These are phyloP conservation scores for Lutjanus erythropterus DNA, from an alignment of 2,113 vertebrate species.

Conservation along the genomic window DNA sequence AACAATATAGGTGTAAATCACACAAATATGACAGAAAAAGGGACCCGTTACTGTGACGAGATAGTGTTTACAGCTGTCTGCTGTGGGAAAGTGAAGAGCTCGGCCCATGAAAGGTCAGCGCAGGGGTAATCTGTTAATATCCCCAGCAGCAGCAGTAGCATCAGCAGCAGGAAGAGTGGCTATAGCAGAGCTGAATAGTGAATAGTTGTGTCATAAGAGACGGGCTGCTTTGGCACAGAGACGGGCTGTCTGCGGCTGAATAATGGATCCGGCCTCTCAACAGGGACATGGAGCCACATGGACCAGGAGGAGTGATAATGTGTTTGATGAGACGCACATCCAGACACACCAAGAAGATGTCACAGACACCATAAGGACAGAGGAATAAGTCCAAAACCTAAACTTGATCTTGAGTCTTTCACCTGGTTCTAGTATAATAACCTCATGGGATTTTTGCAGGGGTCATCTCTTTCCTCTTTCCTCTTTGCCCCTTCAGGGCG, in stretches of 20 bases:
- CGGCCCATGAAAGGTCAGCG: constrained; percentile 47
- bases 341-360: constrained; percentile 12
- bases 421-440: neutral
- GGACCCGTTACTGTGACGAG: neutral
- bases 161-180: constrained; percentile 29
- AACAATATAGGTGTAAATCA: neutral
- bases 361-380: neutral
- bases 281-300: constrained; percentile 6
- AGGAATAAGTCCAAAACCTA: neutral
- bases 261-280: constrained; percentile 11
- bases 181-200: constrained; percentile 39
- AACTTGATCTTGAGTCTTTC: neutral
- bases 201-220: constrained; percentile 48
- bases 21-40: constrained; percentile 2
- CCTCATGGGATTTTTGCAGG: neutral
- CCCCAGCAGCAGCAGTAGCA: constrained; percentile 27
- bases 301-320: constrained; percentile 6
- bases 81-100: constrained; percentile 30
- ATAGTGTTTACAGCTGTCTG: constrained; percentile 49
- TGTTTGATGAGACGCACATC: constrained; percentile 1
- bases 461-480: neutral
- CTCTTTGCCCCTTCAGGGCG: neutral
- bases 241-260: constrained; percentile 30
- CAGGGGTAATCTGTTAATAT: constrained; percentile 61
- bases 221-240: constrained; percentile 29